Evolutionary conservation across 2,888 invertebrate species (phyloP), one percentile per base, ranked within the genome.

Genomic region (Bellardia pandia): DNA sequence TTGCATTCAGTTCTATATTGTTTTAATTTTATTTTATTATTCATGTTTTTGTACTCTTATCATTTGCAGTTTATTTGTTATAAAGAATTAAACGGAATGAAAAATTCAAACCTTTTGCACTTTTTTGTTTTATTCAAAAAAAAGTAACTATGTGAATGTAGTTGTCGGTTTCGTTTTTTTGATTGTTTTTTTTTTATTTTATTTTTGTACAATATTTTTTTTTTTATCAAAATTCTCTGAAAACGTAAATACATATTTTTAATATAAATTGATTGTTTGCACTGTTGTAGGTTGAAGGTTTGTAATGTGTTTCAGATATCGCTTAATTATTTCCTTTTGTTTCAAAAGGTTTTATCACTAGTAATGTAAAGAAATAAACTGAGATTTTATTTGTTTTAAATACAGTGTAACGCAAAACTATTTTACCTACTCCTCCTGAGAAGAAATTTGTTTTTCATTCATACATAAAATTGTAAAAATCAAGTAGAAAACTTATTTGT

Each of bases 301-400:
- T 75, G 77, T 69, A 68, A 86, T 62, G 60, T 69, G 62, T 71
- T 72, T 40, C 48, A 64, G 82, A 78, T 86, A 86, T 79, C 78
- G 71, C 45, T 83, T 75, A 82, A 79, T 79, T 86, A 64, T 83
- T 83, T 86, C 86, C 78, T 75, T 79, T 83, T 86, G 37, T 66
- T 69, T 42, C 51, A 8, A 48, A 75, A 68, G 72, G 80, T 80
- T 79, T 79, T 79, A 62, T 69, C 69, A 69, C 69, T 16, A 48
- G 9, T 30, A 2, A 3, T 42, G 23, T 45, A 66, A 58, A 42
- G 45, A 33, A 66, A 37, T 45, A 33, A 30, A 30, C 14, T 64
- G 56, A 56, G 42, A 71, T 72, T 71, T 71, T 8, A 42, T 16
- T 40, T 62, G 8, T 60, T 37, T 60, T 58, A 16, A 60, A 79